phyloP scores from a whole-genome alignment of 1,140 invertebrate species.

The Hypsibius dujardini region DNA sequence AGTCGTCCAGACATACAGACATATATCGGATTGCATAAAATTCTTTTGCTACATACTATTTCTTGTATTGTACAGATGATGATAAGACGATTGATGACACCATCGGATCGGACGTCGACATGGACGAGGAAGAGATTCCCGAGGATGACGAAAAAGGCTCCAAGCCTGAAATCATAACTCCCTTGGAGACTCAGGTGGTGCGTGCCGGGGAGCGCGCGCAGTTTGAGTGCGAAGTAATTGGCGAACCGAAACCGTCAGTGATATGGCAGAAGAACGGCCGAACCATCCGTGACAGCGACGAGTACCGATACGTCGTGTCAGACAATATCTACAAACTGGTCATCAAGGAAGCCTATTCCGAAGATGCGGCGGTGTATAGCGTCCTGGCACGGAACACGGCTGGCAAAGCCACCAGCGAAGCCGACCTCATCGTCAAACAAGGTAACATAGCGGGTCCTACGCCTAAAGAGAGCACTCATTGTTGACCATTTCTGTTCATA shows the following conservation, averaged over 20 bases:
- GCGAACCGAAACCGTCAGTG: constrained; percentile 70
- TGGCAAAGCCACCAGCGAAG: constrained; percentile 75
- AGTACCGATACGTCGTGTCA: constrained; percentile 54
- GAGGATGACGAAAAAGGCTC: constrained; percentile 12
- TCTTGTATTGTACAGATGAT: constrained; percentile 23
- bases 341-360: constrained; percentile 84
- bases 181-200: constrained; percentile 8
- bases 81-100: constrained; percentile 25
- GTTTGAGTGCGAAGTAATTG: constrained; percentile 69
- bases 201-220: constrained; percentile 62
- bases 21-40: too few species aligned
- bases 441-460: constrained; percentile 51
- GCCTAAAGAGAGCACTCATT: not conserved
- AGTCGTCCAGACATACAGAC: too few species aligned
- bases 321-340: constrained; percentile 70
- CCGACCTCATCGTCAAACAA: constrained; percentile 62
- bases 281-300: constrained; percentile 11
- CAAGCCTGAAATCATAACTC: constrained; percentile 6
- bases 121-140: constrained; percentile 20
- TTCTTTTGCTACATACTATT: too few species aligned
- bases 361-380: constrained; percentile 88
- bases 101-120: constrained; percentile 24
- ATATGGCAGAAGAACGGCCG: constrained; percentile 42
- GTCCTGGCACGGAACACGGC: constrained; percentile 85
- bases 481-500: constrained; percentile 16